Evolutionary conservation across 2,113 vertebrate genomes (phyloP).

Genomic region (Nanorana parkeri): DNA sequence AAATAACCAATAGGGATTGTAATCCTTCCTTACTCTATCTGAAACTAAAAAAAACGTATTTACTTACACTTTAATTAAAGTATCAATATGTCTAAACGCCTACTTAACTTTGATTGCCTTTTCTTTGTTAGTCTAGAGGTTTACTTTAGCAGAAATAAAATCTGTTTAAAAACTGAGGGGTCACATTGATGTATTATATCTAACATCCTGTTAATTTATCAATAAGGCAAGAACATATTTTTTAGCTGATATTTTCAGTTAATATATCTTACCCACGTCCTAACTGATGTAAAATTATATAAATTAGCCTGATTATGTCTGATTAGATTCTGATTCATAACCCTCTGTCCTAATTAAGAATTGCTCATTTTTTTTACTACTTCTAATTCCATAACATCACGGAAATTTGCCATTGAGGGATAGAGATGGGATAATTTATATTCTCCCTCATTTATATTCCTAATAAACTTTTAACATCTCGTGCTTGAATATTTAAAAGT

Average conservation of each 20-base stretch:
- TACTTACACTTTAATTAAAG: too few relatives aligned
- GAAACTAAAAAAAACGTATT: too few relatives aligned
- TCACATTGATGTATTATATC: neutral
- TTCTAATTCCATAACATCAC: constrained; percentile 41
- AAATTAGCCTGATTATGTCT: constrained; percentile 55
- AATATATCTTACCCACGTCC: constrained; percentile 38
- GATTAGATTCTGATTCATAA: constrained; percentile 52
- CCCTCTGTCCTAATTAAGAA: constrained; percentile 46
- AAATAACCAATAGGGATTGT: too few relatives aligned
- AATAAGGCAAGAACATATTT: neutral
- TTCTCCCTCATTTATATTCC: constrained; percentile 36
- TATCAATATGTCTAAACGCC: too few relatives aligned
- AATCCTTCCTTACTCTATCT: too few relatives aligned
- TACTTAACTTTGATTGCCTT: too few relatives aligned
- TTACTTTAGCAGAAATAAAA: too few relatives aligned
- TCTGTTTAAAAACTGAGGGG: neutral
- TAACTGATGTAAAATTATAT: constrained; percentile 49
- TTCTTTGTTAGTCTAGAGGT: too few relatives aligned
- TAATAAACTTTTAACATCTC: constrained; percentile 31
- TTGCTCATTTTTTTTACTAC: constrained; percentile 48
- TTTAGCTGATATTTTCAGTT: neutral
- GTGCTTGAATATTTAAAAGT: constrained; percentile 36
- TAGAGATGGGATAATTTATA: constrained; percentile 44
- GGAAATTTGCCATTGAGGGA: constrained; percentile 41
- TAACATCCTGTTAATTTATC: neutral